phyloP scores from a whole-genome alignment of 2,113 vertebrate species.

The Alces alces region DNA sequence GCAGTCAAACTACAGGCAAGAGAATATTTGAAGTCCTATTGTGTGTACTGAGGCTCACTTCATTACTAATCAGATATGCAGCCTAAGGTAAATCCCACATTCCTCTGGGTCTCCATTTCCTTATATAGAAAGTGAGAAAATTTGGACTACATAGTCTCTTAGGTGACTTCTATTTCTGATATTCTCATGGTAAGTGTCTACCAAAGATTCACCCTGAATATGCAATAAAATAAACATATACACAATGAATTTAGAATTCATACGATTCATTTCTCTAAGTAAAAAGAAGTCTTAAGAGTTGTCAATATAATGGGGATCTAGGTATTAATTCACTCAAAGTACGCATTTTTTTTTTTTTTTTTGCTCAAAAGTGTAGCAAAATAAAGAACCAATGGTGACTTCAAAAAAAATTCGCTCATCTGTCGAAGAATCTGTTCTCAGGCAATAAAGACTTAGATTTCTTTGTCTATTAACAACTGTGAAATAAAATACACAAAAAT shows the following conservation, averaged over 20 bases:
- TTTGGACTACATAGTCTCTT: not conserved
- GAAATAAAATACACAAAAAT: not conserved
- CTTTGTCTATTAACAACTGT: not conserved
- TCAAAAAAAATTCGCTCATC: not conserved
- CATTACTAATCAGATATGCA: not conserved
- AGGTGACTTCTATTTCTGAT: not conserved
- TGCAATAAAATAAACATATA: not conserved
- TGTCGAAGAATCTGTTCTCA: not conserved
- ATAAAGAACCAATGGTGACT: not conserved
- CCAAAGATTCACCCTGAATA: not conserved
- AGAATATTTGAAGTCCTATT: not conserved
- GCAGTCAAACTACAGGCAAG: not conserved
- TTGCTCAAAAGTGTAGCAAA: not conserved
- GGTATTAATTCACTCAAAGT: conserved; percentile 13
- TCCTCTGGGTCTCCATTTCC: not conserved
- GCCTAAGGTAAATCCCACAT: not conserved
- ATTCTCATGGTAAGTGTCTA: not conserved
- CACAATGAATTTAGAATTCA: not conserved
- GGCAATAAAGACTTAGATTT: not conserved
- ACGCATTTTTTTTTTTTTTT: not conserved
- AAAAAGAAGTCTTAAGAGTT: not conserved
- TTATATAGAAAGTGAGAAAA: not conserved
- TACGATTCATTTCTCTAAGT: not conserved
- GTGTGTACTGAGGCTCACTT: not conserved
- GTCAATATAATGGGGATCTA: not conserved